phyloP scores from a whole-genome alignment of 2,113 vertebrate genomes.

The Burhinus bistriatus region DNA sequence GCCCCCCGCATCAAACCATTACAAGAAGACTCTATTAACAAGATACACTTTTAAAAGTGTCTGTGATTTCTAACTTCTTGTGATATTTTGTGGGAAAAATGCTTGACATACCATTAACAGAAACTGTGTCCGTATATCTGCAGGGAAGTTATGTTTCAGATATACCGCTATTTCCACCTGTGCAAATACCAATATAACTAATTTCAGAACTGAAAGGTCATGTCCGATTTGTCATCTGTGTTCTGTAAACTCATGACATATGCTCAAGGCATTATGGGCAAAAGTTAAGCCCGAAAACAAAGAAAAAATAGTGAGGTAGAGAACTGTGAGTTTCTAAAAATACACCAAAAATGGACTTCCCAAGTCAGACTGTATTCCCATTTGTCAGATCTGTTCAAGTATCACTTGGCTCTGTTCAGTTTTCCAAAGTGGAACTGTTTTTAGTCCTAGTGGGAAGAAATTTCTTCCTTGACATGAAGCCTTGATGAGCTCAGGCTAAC shows the following conservation, averaged over 20 bases:
- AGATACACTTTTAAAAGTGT: background rate
- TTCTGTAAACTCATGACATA: background rate
- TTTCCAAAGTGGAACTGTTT: background rate
- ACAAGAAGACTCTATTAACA: background rate
- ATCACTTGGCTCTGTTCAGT: background rate
- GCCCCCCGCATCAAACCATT: background rate
- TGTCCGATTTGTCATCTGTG: background rate
- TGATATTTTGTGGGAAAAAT: background rate
- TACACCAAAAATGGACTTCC: background rate
- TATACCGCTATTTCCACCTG: background rate
- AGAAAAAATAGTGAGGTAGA: background rate
- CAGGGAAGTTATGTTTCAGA: background rate
- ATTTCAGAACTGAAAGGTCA: constrained; percentile 5
- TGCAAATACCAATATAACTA: background rate
- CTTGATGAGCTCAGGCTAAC: background rate
- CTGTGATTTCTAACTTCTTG: background rate
- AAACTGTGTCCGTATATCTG: background rate
- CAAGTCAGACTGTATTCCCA: background rate
- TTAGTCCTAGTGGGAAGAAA: background rate
- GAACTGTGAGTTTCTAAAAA: background rate
- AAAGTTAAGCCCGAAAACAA: background rate
- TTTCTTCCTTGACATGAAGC: background rate
- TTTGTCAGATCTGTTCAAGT: background rate
- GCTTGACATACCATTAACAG: background rate
- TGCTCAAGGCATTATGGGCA: background rate